These are phyloP conservation scores for Epizoanthus stellaris DNA, from an alignment of 92 coral and sea anemone genomes.

Conservation along the genomic window DNA sequence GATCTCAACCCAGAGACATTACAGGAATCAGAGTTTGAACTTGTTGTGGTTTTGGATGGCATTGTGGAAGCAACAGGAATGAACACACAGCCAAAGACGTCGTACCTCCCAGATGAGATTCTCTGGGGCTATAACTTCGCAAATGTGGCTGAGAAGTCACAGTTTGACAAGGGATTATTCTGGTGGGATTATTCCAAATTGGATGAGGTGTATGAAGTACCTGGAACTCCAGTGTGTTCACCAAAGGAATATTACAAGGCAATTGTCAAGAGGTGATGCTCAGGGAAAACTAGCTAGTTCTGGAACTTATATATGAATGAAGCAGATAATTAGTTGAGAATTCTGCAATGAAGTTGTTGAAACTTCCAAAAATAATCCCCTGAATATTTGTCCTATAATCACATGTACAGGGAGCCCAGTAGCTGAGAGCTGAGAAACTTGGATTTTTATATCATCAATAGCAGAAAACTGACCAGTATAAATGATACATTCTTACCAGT, in stretches of 20 bases:
- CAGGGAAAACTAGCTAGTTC: not conserved
- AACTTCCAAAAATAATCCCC: no score
- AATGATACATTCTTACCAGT: no score
- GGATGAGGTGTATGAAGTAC: conserved; percentile 64
- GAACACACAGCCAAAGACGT: conserved; percentile 90
- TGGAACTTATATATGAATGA: conserved; percentile 5
- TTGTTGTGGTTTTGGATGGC: conserved; percentile 88
- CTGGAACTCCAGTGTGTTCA: conserved; percentile 64
- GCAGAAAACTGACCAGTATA: no score
- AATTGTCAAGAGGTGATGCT: not conserved
- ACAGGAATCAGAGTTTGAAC: conserved; percentile 74
- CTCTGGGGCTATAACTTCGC: conserved; percentile 91
- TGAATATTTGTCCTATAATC: no score
- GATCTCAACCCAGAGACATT: conserved; percentile 73
- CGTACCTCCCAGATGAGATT: conserved; percentile 87
- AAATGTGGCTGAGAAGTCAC: conserved; percentile 56
- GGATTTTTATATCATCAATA: no score
- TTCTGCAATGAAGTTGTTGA: no score
- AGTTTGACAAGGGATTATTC: conserved; percentile 55
- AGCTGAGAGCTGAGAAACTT: no score
- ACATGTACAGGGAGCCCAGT: no score
- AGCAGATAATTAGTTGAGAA: no score
- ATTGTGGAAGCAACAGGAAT: conserved; percentile 95
- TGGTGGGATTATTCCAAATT: conserved; percentile 67
- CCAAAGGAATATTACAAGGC: conserved; percentile 60